Percentiles rank a stretch among this genome's conserved stretches.
Evolutionary conservation across 2,888 invertebrate species (phyloP).

Genomic region (Heliconius aoede): DNA sequence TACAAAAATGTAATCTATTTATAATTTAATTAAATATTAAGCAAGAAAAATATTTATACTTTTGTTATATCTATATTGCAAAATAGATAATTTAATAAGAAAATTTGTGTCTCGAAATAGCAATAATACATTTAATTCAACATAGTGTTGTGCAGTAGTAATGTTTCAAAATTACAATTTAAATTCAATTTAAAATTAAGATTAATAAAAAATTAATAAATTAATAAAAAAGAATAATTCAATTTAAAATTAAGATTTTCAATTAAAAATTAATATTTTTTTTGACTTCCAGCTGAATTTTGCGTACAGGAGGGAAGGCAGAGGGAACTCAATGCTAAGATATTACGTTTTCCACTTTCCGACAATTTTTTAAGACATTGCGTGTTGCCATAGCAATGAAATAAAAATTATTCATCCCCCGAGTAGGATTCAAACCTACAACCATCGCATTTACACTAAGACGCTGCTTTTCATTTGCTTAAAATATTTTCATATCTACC

Average conservation of each 20-base stretch:
- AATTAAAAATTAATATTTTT: too few relatives aligned
- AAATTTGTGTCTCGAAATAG: constrained; percentile 2
- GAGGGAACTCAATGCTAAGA: neutral
- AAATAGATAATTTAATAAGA: constrained; percentile 11
- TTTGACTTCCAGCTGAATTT: neutral
- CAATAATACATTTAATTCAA: neutral
- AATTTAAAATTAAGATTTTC: too few relatives aligned
- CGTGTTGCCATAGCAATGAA: neutral
- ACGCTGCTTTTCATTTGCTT: neutral
- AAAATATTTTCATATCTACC: neutral
- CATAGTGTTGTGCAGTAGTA: neutral
- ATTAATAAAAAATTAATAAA: too few relatives aligned
- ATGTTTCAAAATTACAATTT: neutral
- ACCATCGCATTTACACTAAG: neutral
- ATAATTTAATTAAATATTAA: neutral
- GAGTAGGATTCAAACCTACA: too few relatives aligned
- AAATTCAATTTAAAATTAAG: too few relatives aligned
- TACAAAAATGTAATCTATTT: neutral
- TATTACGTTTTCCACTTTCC: neutral
- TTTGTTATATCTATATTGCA: neutral
- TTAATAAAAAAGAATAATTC: too few relatives aligned
- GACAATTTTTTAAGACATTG: neutral
- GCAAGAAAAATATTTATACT: neutral
- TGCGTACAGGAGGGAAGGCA: too few relatives aligned
- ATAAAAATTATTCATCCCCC: neutral